Evolutionary conservation across 2,888 invertebrate species (phyloP).

Genomic region (Leptopilina drosophilae): DNA sequence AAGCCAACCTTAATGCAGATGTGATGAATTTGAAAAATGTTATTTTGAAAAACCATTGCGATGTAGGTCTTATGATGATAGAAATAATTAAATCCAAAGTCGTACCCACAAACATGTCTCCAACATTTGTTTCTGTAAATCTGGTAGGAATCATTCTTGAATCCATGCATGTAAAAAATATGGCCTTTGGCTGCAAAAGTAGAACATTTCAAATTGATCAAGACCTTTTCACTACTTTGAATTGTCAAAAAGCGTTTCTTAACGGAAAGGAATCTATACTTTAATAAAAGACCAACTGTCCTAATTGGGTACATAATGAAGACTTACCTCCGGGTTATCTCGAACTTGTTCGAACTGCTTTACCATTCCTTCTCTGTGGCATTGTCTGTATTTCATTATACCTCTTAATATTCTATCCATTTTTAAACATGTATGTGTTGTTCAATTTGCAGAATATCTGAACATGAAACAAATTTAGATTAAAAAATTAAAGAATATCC

Average conservation of each 20-base stretch:
- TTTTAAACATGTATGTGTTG: slow-evolving; percentile 47
- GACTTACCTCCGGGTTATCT: slow-evolving; percentile 90
- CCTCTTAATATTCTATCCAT: slow-evolving; percentile 95
- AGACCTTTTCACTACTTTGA: too few relatives aligned
- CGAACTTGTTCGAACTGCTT: slow-evolving; percentile 93
- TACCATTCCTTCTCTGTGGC: slow-evolving; percentile 91
- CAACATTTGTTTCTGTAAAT: slow-evolving; percentile 96
- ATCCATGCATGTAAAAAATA: slow-evolving; percentile 99
- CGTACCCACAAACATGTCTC: slow-evolving; percentile 97
- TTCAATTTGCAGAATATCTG: too few relatives aligned
- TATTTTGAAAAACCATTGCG: slow-evolving; percentile 50
- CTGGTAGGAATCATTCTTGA: slow-evolving; percentile 97
- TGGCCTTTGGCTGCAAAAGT: slow-evolving; percentile 89
- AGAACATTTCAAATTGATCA: too few relatives aligned
- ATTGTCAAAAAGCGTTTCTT: too few relatives aligned
- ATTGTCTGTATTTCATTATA: slow-evolving; percentile 91
- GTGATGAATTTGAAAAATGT: slow-evolving; percentile 40
- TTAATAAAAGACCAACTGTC: too few relatives aligned
- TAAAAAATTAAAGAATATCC: too few relatives aligned
- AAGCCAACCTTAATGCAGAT: slow-evolving; percentile 35
- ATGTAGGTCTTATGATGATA: slow-evolving; percentile 46
- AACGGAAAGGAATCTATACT: too few relatives aligned
- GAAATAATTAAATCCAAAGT: slow-evolving; percentile 57
- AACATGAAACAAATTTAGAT: too few relatives aligned
- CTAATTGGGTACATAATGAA: too few relatives aligned